Percentiles rank a stretch among this genome's conserved stretches.
These are phyloP conservation scores for Catocala sponsa DNA, from an alignment of 2,888 invertebrate genomes.

Conservation along the genomic window DNA sequence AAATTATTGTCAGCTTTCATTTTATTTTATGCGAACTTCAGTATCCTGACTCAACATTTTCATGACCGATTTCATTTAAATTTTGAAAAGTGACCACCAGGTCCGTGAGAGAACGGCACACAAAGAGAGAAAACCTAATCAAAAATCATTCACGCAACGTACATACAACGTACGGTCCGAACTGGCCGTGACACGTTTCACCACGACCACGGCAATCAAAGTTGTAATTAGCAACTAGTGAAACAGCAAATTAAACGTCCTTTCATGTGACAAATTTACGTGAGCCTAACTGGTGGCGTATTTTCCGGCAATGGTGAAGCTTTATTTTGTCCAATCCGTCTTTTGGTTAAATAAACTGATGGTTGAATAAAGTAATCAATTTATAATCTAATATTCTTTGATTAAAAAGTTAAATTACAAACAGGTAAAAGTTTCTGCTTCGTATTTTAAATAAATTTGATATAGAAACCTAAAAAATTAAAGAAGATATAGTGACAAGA, in stretches of 20 bases:
- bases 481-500: too few relatives aligned
- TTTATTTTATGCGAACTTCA: too few relatives aligned
- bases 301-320: conserved; percentile 23
- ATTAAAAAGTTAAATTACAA: too few relatives aligned
- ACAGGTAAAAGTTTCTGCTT: too few relatives aligned
- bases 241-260: conserved; percentile 85
- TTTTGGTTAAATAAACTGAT: conserved; percentile 6
- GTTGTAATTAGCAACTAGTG: conserved; percentile 85
- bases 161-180: conserved; percentile 23
- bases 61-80: not conserved
- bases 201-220: conserved; percentile 78
- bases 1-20: too few relatives aligned
- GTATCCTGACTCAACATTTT: too few relatives aligned
- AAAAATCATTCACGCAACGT: conserved; percentile 32
- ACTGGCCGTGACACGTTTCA: conserved; percentile 63
- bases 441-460: too few relatives aligned
- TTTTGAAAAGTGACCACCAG: not conserved
- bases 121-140: conserved; percentile 28
- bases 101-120: not conserved
- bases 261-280: conserved; percentile 76
- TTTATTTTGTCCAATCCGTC: conserved; percentile 11
- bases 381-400: not conserved
- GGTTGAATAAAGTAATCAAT: not conserved
- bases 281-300: conserved; percentile 35
- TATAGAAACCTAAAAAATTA: too few relatives aligned